Conservation (phyloP, 2,797 vertebrate genomes). For the Trematomus bernacchii region DNA sequence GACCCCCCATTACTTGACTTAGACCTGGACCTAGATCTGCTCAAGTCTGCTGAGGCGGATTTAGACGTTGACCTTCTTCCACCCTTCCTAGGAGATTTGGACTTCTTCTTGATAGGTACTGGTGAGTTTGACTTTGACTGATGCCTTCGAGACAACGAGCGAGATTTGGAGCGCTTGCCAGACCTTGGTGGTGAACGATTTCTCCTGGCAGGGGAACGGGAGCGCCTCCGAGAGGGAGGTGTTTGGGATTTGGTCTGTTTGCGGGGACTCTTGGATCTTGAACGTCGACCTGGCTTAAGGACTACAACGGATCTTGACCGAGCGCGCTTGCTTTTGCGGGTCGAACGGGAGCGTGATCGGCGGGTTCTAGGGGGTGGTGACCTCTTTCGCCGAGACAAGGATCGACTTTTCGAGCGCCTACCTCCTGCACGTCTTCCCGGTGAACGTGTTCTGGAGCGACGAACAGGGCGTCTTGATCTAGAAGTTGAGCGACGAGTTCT, state of each 20-base stretch:
- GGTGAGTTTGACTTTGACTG: slow-evolving; percentile 74
- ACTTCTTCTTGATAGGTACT: slow-evolving; percentile 59
- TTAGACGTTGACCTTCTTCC: slow-evolving; percentile 72
- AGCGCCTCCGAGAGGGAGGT: slow-evolving; percentile 44
- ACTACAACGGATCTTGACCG: slow-evolving; percentile 83
- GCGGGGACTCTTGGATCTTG: slow-evolving; percentile 74
- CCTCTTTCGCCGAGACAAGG: slow-evolving; percentile 75
- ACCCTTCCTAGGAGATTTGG: slow-evolving; percentile 72
- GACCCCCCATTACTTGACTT: slow-evolving; percentile 76
- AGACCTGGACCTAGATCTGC: slow-evolving; percentile 79
- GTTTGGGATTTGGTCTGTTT: slow-evolving; percentile 80
- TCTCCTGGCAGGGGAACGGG: slow-evolving; percentile 75
- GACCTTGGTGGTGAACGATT: slow-evolving; percentile 73
- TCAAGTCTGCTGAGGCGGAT: slow-evolving; percentile 63
- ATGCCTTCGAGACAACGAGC: slow-evolving; percentile 72
- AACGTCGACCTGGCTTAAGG: slow-evolving; percentile 76
- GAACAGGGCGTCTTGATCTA: slow-evolving; percentile 76
- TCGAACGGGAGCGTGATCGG: slow-evolving; percentile 80
- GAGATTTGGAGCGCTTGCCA: slow-evolving; percentile 76
- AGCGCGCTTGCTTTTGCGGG: slow-evolving; percentile 74
- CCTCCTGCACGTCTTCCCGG: slow-evolving; percentile 69
- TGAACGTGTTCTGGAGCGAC: slow-evolving; percentile 79
- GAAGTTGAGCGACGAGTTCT: slow-evolving; percentile 76
- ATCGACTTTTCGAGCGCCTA: slow-evolving; percentile 83
- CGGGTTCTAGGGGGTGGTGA: slow-evolving; percentile 79